Base-by-base conservation (phyloP, 2,888 invertebrate genomes). In the Lasioglossum lativentre region DNA sequence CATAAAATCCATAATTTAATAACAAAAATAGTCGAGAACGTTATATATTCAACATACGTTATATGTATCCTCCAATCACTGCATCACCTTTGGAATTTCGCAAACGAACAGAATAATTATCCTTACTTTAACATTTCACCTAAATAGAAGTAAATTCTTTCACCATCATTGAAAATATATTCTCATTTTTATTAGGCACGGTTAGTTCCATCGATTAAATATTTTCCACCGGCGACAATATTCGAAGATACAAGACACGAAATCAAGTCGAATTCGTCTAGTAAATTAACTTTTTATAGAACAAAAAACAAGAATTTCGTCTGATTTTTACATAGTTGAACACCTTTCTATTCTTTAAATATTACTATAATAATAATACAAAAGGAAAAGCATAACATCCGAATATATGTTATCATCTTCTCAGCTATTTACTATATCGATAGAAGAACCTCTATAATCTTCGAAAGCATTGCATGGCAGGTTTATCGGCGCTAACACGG, bases 301-400 rank as follows among this genome's bases (percentile, higher is more conserved):
- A 74, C 34, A 19, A 10, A 45, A 74, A 73, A 73, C 34, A 73
- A 79, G 34, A 70, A 56, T 34, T n/a, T 19, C 47, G 2, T 42
- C 16, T 23, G 4, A 4, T 45, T 68, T 73, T 79, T 52, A 52
- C 52, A 52, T n/a, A n/a, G 38, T 82, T 74, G 27, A 30, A 71
- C 30, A 75, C 12, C 71, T 80, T 12, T 1, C 75, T 71, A 75
- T 83, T 82, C 12, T 56, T 59, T 59, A 59, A 78, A 52, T 77
- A 78, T 63, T 74, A 45, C 40, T 74, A 82, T 34, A 47, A 81
- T 81, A 73, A 82, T 74, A 74, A n/a, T 70, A 84, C 3, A 3
- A n/a, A 70, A 56, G 23, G 30, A 70, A 8, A 77, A 82, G 27
- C 45, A 34, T 73, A 82, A 82, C n/a, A 19, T 74, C 16, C 34